Evolutionary conservation across 2,888 invertebrate genomes (phyloP), one percentile per base, ranked within the genome.

Genomic region (Isotomurus palustris): DNA sequence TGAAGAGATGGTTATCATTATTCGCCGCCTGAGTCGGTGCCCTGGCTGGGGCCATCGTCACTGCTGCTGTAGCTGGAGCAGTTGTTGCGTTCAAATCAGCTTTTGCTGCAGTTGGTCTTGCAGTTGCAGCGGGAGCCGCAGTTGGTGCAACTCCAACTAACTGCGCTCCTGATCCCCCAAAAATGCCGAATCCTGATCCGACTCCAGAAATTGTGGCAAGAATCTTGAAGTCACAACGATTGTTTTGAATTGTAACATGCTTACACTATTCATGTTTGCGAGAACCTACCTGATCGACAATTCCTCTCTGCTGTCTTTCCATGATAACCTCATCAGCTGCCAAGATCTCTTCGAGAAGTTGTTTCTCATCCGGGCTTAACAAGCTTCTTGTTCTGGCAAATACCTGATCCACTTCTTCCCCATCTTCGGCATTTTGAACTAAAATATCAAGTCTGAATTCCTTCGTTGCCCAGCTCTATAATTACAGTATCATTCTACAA

Each of bases 1-100:
- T 8, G 29, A 60, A 50, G n/a, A 60, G 43, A 28, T 60, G 56
- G 21, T 60, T 60, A 22, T 60, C 56, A 19, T 53, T 53, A 44
- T 53, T 53, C 8, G 43, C 55, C 3, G 41, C 40, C 1, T 38
- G 35, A 1, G 52, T 47, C 12, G 22, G 35, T 27, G 38, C 47
- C 24, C 52, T 12, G 12, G 10, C 28, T 43, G 10, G 22, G 3
- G 44, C 44, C 21, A 8, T 8, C n/a, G 12, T 40, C 19, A 19
- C 19, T 40, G 10, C 24, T 5, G 25, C 17, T 32, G 43, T 27
- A 24, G 47, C 38, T 29, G 27, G 53, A 24, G n/a, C 27, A 40
- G 36, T 2, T 3, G 22, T 19, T 27, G 3, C 22, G 44, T 24
- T 19, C 6, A 10, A 2, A 24, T 22, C 24, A 22, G 47, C 8